Base-by-base conservation (phyloP, 2,888 invertebrate genomes). In the Agrochola litura region DNA sequence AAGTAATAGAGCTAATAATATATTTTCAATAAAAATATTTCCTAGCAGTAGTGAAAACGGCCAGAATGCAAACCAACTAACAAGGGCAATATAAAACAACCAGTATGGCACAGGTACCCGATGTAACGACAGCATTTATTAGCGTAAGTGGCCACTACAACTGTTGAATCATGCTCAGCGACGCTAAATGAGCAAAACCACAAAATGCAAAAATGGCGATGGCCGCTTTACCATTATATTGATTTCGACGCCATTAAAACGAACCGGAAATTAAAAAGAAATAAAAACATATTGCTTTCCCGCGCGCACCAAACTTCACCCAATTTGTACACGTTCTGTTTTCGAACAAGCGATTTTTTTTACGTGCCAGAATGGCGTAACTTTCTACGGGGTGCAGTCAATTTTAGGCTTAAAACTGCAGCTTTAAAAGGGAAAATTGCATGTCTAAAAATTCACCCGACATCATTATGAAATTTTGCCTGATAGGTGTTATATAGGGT, bases 181-280 rank as follows among this genome's bases (percentile, higher is more conserved):
- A 92, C 92, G 93, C 92, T 94, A 95, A 96, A 96, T 96, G 95
- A 95, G 94, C 95, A 95, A 95, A 95, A 95, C 96, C 96, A 93
- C 96, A 95, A 94, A 95, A 95, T 93, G 94, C 94, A 94, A 95
- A 95, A 95, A 95, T 94, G 93, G 93, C 94, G 94, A 92, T 93
- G 92, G 90, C 92, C 93, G 95, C 93, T 92, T 92, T 93, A 94
- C 95, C 95, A 96, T 96, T 94, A 96, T 96, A 96, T 96, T 96
- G 96, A 96, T 96, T 96, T 96, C 96, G 95, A 95, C 96, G 96
- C 96, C 96, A 96, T 96, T 96, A 96, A 95, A 95, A 92, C 95
- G 93, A 93, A 95, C 96, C 96, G 96, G 96, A 96, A 96, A 96
- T 96, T 96, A 96, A 96, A 96, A 96, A 96, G 95, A 95, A 96